Evolutionary conservation across 37 sponge, comb jelly and placozoan species (phyloP), one percentile per base, ranked within the genome.

Genomic region (Hexactinellida sp.): DNA sequence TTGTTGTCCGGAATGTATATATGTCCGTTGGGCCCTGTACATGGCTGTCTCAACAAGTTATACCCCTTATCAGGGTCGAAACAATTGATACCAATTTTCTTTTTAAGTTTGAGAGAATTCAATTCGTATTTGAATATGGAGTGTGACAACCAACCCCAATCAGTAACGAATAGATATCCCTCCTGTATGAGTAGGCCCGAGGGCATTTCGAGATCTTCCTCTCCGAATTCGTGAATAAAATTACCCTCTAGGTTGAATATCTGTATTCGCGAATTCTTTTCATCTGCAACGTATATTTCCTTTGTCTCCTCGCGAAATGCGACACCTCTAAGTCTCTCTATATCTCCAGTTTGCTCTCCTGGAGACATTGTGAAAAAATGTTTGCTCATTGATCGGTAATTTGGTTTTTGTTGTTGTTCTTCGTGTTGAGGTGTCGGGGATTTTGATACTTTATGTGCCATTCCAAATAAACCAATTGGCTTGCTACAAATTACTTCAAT

Each of bases 231-330:
- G 30, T 63, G 76, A 7, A 63, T 28, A 1, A 10, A 63, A 5
- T 10, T 3, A 63, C 76, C 76, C 1, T 63, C 76, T 21, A 3
- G 3, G 25, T 32, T 23, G 34, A 63, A 63, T 3, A 63, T 63
- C 76, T 63, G 76, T 63, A 63, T 63, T 25, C 76, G 76, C 76
- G 76, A 63, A n/a, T 63, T 63, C 34, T 63, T 28, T n/a, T 63
- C 76, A 63, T 63, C 76, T 7, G 13, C 34, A 5, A 63, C 76
- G 34, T 25, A 63, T 63, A 63, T 63, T 63, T 63, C 76, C 19
- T 23, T 7, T 7, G 76, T 63, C 3, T 63, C 76, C 76, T 63
- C 76, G 21, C 76, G 76, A 23, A 21, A 63, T 25, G 76, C 76
- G 3, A 63, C 76, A 63, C 76, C 76, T 23, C 76, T 23, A 21